Evolutionary conservation across 2,888 invertebrate genomes (phyloP).

Genomic region (Eulithis prunata): DNA sequence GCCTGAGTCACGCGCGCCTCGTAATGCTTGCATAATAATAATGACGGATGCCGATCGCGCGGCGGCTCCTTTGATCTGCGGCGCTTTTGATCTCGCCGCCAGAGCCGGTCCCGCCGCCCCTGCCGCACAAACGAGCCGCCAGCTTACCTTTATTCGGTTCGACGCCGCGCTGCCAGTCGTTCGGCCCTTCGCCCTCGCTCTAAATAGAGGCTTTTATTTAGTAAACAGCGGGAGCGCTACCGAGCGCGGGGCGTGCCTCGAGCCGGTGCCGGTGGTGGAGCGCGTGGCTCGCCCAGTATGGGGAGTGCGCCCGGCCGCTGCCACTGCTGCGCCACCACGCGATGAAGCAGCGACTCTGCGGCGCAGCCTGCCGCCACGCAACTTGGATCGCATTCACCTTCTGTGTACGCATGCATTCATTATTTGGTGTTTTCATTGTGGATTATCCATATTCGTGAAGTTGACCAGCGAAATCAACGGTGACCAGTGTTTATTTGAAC

Average conservation of each 20-base stretch:
- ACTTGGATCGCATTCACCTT: constrained; percentile 70
- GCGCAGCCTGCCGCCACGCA: constrained; percentile 48
- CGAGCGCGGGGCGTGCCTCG: constrained; percentile 52
- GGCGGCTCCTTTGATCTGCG: constrained; percentile 83
- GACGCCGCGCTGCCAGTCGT: constrained; percentile 75
- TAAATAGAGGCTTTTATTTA: constrained; percentile 82
- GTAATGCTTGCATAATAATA: constrained; percentile 85
- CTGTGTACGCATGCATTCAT: constrained; percentile 64
- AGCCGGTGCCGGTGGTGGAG: constrained; percentile 59
- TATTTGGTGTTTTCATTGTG: constrained; percentile 20
- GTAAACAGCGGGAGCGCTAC: constrained; percentile 81
- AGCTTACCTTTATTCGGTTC: constrained; percentile 81
- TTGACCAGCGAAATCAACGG: constrained; percentile 3
- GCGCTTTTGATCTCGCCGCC: constrained; percentile 82
- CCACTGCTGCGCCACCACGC: constrained; percentile 41
- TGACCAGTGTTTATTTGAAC: constrained; percentile 7
- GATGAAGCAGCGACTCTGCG: constrained; percentile 53
- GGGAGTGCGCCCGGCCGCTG: constrained; percentile 65
- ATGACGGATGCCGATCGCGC: constrained; percentile 85
- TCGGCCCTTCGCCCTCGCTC: constrained; percentile 81
- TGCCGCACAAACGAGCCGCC: constrained; percentile 81
- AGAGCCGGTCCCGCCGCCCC: constrained; percentile 80
- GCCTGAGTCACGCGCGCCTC: constrained; percentile 83
- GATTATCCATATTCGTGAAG: constrained; percentile 5
- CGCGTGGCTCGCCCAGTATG: constrained; percentile 71